phyloP scores from a whole-genome alignment of 2,888 invertebrate genomes.

The Brachypalpus laphriformis region DNA sequence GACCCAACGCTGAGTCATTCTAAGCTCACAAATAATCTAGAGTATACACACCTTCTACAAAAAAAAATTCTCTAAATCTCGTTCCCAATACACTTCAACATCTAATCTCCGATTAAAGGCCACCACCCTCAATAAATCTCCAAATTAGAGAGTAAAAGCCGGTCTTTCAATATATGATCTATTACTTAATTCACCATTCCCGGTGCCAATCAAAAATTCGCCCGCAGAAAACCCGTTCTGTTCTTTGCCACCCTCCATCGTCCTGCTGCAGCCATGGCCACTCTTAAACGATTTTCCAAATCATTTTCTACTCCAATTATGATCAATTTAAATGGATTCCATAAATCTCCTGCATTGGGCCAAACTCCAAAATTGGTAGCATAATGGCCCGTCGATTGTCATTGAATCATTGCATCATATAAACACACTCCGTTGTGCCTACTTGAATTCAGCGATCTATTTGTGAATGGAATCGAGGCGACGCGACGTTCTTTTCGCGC shows the following conservation, averaged over 20 bases:
- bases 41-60: too few species aligned
- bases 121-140: conserved; percentile 70
- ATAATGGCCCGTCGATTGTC: conserved; percentile 72
- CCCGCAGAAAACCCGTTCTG: conserved; percentile 28
- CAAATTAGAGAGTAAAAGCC: conserved; percentile 60
- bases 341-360: conserved; percentile 78
- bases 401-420: conserved; percentile 69
- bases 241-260: not conserved
- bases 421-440: conserved; percentile 13
- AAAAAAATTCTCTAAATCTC: not conserved
- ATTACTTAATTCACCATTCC: conserved; percentile 63
- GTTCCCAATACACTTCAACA: conserved; percentile 16
- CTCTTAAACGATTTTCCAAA: conserved; percentile 80
- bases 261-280: too few species aligned
- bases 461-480: conserved; percentile 64
- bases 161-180: conserved; percentile 63
- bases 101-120: conserved; percentile 47
- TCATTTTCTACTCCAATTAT: conserved; percentile 83
- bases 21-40: too few species aligned
- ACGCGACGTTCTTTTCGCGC: conserved; percentile 67
- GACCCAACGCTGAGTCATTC: too few species aligned
- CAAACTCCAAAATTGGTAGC: conserved; percentile 71
- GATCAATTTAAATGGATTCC: conserved; percentile 81
- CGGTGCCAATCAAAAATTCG: conserved; percentile 52
- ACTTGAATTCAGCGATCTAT: conserved; percentile 10